These are phyloP conservation scores for Falcunculus frontatus DNA, from an alignment of 2,113 vertebrate species.

Conservation along the genomic window DNA sequence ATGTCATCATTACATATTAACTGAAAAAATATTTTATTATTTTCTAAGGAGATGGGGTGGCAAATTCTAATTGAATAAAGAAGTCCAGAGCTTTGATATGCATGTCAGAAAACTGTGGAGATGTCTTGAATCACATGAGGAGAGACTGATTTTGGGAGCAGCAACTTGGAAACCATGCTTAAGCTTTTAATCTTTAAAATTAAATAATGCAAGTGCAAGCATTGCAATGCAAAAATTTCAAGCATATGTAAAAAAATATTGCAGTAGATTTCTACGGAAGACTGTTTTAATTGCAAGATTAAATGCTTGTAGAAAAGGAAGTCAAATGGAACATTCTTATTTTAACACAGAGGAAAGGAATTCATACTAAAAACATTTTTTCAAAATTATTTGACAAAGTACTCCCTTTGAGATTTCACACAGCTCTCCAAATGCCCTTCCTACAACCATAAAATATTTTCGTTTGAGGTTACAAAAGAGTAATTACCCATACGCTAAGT, in stretches of 20 bases:
- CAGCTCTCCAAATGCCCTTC: neutral
- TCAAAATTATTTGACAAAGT: neutral
- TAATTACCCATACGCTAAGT: neutral
- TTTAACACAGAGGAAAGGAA: neutral
- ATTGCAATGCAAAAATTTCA: neutral
- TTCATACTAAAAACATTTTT: neutral
- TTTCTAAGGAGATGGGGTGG: neutral
- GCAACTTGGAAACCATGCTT: neutral
- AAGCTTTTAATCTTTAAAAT: neutral
- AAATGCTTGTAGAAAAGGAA: neutral
- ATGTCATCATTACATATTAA: neutral
- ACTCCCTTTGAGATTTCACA: neutral
- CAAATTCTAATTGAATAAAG: neutral
- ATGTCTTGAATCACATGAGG: neutral
- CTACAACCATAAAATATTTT: neutral
- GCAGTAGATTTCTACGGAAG: neutral
- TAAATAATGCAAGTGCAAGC: neutral
- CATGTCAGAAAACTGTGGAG: neutral
- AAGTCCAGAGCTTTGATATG: neutral
- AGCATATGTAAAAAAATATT: neutral
- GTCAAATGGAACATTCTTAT: neutral
- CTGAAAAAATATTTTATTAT: neutral
- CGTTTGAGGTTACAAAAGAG: neutral
- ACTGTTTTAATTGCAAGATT: neutral
- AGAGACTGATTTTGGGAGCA: neutral